phyloP scores from a whole-genome alignment of 2,888 invertebrate species.

The Caenorhabditis sulstoni region DNA sequence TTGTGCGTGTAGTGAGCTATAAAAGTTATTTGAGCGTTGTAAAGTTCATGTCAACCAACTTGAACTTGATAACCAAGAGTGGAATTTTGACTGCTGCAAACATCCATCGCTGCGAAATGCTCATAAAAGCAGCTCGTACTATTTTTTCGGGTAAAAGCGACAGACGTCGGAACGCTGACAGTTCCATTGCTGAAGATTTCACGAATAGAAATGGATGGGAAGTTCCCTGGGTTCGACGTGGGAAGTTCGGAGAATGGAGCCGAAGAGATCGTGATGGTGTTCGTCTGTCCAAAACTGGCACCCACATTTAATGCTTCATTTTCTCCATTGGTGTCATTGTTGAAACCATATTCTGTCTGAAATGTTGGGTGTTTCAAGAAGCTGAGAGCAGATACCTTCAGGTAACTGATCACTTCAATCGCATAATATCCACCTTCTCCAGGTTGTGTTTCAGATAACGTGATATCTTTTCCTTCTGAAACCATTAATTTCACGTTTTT shows the following conservation, averaged over 20 bases:
- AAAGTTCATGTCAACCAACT: too few relatives aligned
- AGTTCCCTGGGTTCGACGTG: slow-evolving; percentile 15
- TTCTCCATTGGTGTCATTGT: slow-evolving; percentile 10
- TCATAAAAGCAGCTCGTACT: slow-evolving; percentile 16
- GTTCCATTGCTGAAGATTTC: slow-evolving; percentile 28
- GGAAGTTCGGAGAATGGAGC: slow-evolving; percentile 7
- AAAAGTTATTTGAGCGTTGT: too few relatives aligned
- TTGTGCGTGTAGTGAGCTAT: slow-evolving; percentile 26
- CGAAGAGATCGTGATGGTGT: slow-evolving; percentile 26
- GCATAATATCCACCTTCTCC: slow-evolving; percentile 7
- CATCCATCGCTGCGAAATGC: slow-evolving; percentile 23
- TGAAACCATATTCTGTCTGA: slow-evolving; percentile 52
- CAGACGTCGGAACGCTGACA: not conserved
- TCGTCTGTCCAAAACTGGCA: not conserved
- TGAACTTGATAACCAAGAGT: slow-evolving; percentile 52
- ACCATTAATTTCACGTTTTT: not conserved
- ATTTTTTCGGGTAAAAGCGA: slow-evolving; percentile 32
- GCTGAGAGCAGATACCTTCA: slow-evolving; percentile 19
- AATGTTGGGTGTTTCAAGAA: slow-evolving; percentile 4
- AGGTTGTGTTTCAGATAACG: not conserved
- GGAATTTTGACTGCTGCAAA: slow-evolving; percentile 20
- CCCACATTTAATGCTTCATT: slow-evolving; percentile 25
- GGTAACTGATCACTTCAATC: slow-evolving; percentile 23
- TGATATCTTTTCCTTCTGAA: slow-evolving; percentile 1
- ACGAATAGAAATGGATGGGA: slow-evolving; percentile 25